Evolutionary conservation across 1,140 invertebrate genomes (phyloP).

Genomic region (Tetramorium parvispinum): DNA sequence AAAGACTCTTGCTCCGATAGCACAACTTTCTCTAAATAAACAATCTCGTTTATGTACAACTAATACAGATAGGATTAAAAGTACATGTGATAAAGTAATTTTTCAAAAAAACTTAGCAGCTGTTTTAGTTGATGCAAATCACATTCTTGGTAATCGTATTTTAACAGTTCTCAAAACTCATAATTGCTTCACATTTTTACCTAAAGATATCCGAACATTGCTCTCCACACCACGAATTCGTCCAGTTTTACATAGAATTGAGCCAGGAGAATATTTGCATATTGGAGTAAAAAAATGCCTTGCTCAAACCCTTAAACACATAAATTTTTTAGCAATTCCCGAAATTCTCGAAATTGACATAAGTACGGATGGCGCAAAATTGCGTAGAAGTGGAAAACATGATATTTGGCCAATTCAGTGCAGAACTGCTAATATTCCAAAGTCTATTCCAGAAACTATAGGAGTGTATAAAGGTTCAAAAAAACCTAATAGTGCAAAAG

Average conservation of each 20-base stretch:
- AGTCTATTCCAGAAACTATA: neutral
- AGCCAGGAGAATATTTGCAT: constrained; percentile 9
- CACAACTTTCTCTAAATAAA: neutral
- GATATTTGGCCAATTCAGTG: constrained; percentile 18
- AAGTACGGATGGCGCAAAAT: neutral
- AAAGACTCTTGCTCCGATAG: neutral
- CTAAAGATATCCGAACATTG: constrained; percentile 21
- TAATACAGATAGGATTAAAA: neutral
- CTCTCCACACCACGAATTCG: neutral
- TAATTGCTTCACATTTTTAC: constrained; percentile 5
- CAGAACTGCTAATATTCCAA: constrained; percentile 10
- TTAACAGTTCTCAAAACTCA: neutral
- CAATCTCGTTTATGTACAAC: neutral
- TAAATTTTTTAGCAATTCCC: neutral
- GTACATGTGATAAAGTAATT: neutral
- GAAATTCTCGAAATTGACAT: constrained; percentile 12
- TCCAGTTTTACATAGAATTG: constrained; percentile 7
- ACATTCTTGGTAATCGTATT: constrained; percentile 4
- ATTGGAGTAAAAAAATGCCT: neutral
- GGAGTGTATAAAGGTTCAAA: neutral
- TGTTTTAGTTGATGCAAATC: neutral
- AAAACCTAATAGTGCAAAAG: neutral
- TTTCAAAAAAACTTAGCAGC: neutral
- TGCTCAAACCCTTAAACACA: neutral
- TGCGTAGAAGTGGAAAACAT: neutral